phyloP scores from a whole-genome alignment of 1,140 invertebrate species.

The Ceratina calcarata region DNA sequence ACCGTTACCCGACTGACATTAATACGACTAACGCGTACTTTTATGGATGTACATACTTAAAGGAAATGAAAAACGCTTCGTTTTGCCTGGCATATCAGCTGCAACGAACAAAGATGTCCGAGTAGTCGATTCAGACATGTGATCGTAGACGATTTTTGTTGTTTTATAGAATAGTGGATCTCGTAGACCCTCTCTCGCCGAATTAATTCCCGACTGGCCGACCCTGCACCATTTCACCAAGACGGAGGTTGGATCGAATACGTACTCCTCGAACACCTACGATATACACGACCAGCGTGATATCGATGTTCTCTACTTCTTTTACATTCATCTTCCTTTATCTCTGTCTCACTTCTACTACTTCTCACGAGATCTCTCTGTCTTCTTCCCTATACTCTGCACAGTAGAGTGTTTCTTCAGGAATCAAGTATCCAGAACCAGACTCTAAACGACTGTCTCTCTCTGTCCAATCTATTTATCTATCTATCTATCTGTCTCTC shows the following conservation, averaged over 20 bases:
- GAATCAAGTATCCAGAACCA: too few species aligned
- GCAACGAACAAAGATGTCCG: slow-evolving; percentile 17
- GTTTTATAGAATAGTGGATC: slow-evolving; percentile 84
- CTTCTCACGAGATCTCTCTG: slow-evolving; percentile 20
- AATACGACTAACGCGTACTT: slow-evolving; percentile 25
- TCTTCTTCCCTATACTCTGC: neutral
- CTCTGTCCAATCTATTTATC: neutral
- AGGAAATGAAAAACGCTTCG: slow-evolving; percentile 9
- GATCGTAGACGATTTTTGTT: slow-evolving; percentile 60
- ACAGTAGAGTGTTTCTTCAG: too few species aligned
- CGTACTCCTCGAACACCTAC: slow-evolving; percentile 50
- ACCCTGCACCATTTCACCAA: slow-evolving; percentile 92
- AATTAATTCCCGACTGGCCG: slow-evolving; percentile 98
- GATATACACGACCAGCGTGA: slow-evolving; percentile 45
- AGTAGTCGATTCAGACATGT: slow-evolving; percentile 41
- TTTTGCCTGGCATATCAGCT: slow-evolving; percentile 25
- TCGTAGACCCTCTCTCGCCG: slow-evolving; percentile 93
- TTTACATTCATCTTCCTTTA: slow-evolving; percentile 42
- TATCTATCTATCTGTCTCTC: neutral
- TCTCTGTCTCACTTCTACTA: slow-evolving; percentile 24
- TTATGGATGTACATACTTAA: neutral
- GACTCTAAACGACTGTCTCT: neutral
- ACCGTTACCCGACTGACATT: neutral
- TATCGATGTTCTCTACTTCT: slow-evolving; percentile 41
- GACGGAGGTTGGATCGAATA: slow-evolving; percentile 85